phyloP scores from a whole-genome alignment of 2,797 vertebrate species.

The Geotrypetes seraphini region DNA sequence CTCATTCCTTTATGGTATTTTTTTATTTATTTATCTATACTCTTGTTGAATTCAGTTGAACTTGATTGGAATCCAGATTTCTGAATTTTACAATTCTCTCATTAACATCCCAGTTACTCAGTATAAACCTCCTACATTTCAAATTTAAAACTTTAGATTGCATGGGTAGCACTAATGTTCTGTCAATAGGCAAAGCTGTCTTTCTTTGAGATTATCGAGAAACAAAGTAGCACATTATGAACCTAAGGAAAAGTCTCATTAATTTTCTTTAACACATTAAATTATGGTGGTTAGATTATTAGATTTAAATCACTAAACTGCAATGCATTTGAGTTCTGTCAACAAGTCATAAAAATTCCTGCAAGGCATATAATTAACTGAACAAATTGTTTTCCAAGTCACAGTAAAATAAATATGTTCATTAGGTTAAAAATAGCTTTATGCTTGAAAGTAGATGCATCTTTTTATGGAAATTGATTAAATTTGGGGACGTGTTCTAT shows the following conservation, averaged over 20 bases:
- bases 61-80: too few species aligned
- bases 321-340: conserved; percentile 12
- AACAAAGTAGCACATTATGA: too few species aligned
- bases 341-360: conserved; percentile 29
- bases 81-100: too few species aligned
- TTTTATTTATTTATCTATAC: too few species aligned
- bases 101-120: too few species aligned
- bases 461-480: conserved; percentile 19
- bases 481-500: conserved; percentile 5
- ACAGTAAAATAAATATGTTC: conserved; percentile 26
- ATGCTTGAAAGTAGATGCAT: conserved; percentile 13
- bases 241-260: conserved; percentile 9
- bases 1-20: too few species aligned
- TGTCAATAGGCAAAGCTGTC: too few species aligned
- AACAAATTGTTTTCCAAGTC: conserved; percentile 19
- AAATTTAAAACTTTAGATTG: too few species aligned
- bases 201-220: too few species aligned
- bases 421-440: conserved; percentile 19
- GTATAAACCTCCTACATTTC: too few species aligned
- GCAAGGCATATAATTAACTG: conserved; percentile 34
- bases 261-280: conserved; percentile 31
- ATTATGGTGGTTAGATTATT: conserved; percentile 33
- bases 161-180: too few species aligned
- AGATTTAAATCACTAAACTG: conserved; percentile 21
- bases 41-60: too few species aligned